These are phyloP conservation scores for Antheraea pernyi DNA, from an alignment of 1,140 invertebrate species.

Conservation along the genomic window DNA sequence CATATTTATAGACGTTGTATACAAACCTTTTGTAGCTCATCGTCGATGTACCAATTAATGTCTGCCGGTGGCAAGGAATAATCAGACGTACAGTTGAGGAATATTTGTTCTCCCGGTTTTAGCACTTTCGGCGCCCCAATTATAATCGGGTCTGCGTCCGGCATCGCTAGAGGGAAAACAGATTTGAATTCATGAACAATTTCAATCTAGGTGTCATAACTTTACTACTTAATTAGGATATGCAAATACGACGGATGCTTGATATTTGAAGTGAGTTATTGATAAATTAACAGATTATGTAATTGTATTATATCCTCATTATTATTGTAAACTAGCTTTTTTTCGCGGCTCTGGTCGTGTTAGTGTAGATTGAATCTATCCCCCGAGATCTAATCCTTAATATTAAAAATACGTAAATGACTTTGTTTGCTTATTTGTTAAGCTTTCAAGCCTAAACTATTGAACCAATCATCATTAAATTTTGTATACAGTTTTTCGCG, in stretches of 20 bases:
- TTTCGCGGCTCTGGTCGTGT: too few species aligned
- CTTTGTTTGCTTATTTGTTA: too few species aligned
- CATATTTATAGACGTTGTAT: slow-evolving; percentile 17
- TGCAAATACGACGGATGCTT: background rate
- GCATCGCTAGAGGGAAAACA: slow-evolving; percentile 75
- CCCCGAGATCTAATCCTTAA: too few species aligned
- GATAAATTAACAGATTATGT: too few species aligned
- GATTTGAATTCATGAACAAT: slow-evolving; percentile 40
- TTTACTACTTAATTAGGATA: slow-evolving; percentile 24
- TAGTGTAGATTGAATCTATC: too few species aligned
- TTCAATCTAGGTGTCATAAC: slow-evolving; percentile 26
- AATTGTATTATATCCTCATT: too few species aligned
- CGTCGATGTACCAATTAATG: slow-evolving; percentile 83
- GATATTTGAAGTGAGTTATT: slow-evolving; percentile 1
- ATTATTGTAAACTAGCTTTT: too few species aligned
- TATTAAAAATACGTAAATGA: too few species aligned
- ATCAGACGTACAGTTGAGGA: slow-evolving; percentile 81
- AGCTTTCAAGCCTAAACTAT: too few species aligned
- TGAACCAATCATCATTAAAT: too few species aligned
- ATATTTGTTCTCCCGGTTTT: slow-evolving; percentile 79
- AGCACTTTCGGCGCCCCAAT: slow-evolving; percentile 78
- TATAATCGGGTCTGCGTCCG: slow-evolving; percentile 79
- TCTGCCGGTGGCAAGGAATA: slow-evolving; percentile 80
- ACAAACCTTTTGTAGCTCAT: slow-evolving; percentile 76
- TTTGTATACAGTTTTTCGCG: too few species aligned